phyloP scores from a whole-genome alignment of 2,888 invertebrate species.

The Fragum sueziense region DNA sequence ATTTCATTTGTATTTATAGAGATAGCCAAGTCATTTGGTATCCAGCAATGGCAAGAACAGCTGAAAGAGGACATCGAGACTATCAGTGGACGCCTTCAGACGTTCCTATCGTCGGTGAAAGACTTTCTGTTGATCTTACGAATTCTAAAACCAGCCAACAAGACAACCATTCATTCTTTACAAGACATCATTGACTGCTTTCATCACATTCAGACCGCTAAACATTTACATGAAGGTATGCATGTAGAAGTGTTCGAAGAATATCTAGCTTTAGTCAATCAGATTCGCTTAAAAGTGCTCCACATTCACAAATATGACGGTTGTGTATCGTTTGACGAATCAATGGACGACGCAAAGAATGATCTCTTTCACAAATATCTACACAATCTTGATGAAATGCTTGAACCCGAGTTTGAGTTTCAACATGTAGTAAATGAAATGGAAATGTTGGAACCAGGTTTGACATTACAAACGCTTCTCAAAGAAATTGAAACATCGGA shows the following conservation, averaged over 20 bases:
- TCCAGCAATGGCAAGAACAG: constrained; percentile 38
- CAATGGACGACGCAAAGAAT: constrained; percentile 40
- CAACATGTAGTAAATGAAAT: not conserved
- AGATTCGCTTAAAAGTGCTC: constrained; percentile 57
- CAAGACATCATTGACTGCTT: constrained; percentile 58
- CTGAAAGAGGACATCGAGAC: constrained; percentile 36
- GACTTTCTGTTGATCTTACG: constrained; percentile 62
- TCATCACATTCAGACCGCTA: constrained; percentile 41
- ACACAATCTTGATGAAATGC: constrained; percentile 61
- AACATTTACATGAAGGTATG: constrained; percentile 51
- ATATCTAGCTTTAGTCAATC: constrained; percentile 64
- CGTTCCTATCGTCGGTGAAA: constrained; percentile 48
- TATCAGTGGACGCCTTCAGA: constrained; percentile 45
- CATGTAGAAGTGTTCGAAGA: constrained; percentile 62
- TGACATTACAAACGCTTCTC: constrained; percentile 1
- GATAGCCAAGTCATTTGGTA: constrained; percentile 31
- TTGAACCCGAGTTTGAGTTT: constrained; percentile 47
- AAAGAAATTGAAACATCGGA: not conserved
- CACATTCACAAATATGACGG: constrained; percentile 51
- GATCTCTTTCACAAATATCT: constrained; percentile 53
- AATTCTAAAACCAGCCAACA: constrained; percentile 57
- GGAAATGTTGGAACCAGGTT: not conserved
- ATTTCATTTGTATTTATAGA: constrained; percentile 32
- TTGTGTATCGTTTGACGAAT: constrained; percentile 41
- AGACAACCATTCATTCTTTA: constrained; percentile 43